Evolutionary conservation across 2,888 invertebrate species (phyloP).

Genomic region (Globia sparganii): DNA sequence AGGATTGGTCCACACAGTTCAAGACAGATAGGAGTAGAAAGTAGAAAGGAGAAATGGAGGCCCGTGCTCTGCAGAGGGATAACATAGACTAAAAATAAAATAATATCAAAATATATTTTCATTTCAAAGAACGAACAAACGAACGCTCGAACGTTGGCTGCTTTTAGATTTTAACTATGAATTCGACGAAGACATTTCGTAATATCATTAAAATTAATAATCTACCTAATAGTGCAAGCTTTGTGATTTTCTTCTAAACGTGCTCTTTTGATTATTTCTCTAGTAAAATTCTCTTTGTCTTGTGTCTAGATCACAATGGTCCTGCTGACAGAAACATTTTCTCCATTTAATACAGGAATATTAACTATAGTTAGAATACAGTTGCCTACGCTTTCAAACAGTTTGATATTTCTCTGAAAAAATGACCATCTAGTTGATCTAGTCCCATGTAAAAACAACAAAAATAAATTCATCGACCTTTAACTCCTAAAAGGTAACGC

Average conservation of each 20-base stretch:
- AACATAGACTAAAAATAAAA: background rate
- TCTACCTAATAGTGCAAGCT: background rate
- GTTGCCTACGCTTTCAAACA: background rate
- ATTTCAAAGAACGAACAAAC: background rate
- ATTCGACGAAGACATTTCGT: background rate
- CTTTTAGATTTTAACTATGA: constrained; percentile 9
- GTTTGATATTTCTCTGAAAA: background rate
- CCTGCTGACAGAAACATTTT: background rate
- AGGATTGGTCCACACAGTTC: background rate
- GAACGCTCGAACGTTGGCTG: background rate
- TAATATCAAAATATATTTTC: background rate
- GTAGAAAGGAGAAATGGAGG: background rate
- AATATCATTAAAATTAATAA: constrained; percentile 16
- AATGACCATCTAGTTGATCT: background rate
- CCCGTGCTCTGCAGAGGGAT: background rate
- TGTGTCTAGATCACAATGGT: background rate
- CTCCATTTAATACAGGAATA: background rate
- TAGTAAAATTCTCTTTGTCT: constrained; percentile 20
- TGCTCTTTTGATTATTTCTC: constrained; percentile 8
- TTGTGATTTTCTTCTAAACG: background rate
- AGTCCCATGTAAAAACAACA: background rate
- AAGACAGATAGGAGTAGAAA: background rate
- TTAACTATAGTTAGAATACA: background rate
- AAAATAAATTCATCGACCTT: constrained; percentile 28
- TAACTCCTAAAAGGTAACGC: constrained; percentile 57